Evolutionary conservation across 2,797 vertebrate species (phyloP), one percentile per base, ranked within the genome.

Genomic region (Phrynocephalus forsythii): DNA sequence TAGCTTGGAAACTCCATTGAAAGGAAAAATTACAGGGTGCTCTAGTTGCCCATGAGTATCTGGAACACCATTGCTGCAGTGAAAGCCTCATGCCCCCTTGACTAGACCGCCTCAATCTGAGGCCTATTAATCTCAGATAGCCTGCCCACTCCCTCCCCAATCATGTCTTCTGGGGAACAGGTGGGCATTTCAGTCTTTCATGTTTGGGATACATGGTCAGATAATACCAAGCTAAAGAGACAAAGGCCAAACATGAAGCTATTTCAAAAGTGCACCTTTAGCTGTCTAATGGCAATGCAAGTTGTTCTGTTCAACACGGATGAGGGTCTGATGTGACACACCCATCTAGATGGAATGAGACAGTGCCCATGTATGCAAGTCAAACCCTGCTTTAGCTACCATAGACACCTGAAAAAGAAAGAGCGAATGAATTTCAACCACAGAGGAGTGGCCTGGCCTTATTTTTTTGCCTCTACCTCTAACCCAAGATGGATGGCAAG

Each of bases 1-100:
- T 69, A 20, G 0, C 84, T 82, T 88, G 56, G 76, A 75, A 66
- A 84, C 82, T 84, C 60, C 0, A 7, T 83, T 85, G 72, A 88
- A 90, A 82, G 85, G 48, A 92, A 60, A 69, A 90, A 87, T 86
- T 86, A 91, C 87, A 91, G 82, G 48, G 86, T 89, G 26, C 93
- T 89, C 68, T 33, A 79, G 30, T 84, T 87, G 83, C 44, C 71
- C 71, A 16, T 30, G 50, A 18, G 56, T 56, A 44, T 18, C 15
- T 33, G 60, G 60, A 63, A 63, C 60, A 84, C 22, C 33, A 30
- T 6, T 77, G 22, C 20, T 68, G n/a, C 6, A 38, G 78, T 33
- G 44, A 48, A 67, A 67, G 83, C 33, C 26, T 48, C 73, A 77
- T 18, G 48, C 7, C 5, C n/a, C 0, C 75, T 48, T 11, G 38